Evolutionary conservation across 2,888 invertebrate species (phyloP).

Genomic region (Stomorhina lunata): DNA sequence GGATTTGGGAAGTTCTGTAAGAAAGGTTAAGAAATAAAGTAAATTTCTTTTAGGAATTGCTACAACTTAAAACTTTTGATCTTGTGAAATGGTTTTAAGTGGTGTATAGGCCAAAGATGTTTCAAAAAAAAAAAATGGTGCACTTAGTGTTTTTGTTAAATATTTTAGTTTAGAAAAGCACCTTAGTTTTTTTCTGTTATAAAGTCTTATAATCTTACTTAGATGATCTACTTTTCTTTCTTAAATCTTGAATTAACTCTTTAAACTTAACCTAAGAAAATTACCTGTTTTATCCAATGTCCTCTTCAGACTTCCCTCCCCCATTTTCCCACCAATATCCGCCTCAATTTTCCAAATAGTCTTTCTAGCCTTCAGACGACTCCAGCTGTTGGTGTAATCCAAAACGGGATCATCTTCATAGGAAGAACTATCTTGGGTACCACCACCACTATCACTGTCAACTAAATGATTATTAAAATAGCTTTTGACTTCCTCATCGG

Average conservation of each 20-base stretch:
- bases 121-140: too few relatives aligned
- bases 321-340: conserved; percentile 62
- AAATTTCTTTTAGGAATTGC: neutral
- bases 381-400: conserved; percentile 82
- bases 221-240: conserved; percentile 65
- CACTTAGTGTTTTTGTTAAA: too few relatives aligned
- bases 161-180: too few relatives aligned
- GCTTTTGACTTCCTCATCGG: conserved; percentile 83
- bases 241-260: neutral
- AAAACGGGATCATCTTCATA: conserved; percentile 71
- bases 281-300: conserved; percentile 72
- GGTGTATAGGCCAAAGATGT: neutral
- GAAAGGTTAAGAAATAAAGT: neutral
- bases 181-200: too few relatives aligned
- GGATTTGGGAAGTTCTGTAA: conserved; percentile 77
- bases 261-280: neutral
- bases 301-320: conserved; percentile 18
- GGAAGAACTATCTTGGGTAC: conserved; percentile 75
- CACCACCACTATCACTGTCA: conserved; percentile 76
- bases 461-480: conserved; percentile 79
- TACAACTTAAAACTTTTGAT: neutral
- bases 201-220: conserved; percentile 1
- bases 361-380: conserved; percentile 81
- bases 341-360: conserved; percentile 76
- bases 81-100: neutral